Evolutionary conservation across 2,797 vertebrate genomes (phyloP), one percentile per base, ranked within the genome.

Genomic region (Dermochelys coriacea): DNA sequence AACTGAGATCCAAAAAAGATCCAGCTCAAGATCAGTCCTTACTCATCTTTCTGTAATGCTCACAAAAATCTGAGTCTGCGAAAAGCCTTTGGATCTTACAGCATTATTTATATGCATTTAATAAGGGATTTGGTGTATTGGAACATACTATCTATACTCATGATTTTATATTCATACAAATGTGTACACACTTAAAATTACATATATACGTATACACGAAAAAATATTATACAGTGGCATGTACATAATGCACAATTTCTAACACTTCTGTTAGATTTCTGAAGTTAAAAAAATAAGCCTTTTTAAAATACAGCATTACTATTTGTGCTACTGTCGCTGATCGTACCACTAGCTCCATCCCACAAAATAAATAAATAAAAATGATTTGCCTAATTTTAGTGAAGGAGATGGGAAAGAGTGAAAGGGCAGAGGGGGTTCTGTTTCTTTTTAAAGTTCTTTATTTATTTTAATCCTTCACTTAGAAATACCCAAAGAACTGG

Each of bases 1-100:
- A 94, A 88, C 80, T 55, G 59, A 80, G 89, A 95, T 84, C 86
- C 93, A 93, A 14, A 7, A 87, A n/a, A 93, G 88, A 74, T 82
- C 93, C 77, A 85, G 64, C n/a, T 85, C 77, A 84, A 54, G 89
- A 77, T 92, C 93, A 95, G 95, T 88, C 92, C 59, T 29, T 41
- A 74, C 80, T 95, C 81, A 34, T 47, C 68, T 25, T 45, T 45
- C 51, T 27, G 47, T 93, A 95, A 91, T 80, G 49, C 82, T 94
- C 93, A 82, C 57, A 88, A 50, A 89, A 0, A 45, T 37, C 25
- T 10, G 18, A 88, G 64, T 10, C 90, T 80, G 77, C 80, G 47
- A 90, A 91, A 90, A 91, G 45, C n/a, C 50, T 71, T 74, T 45
- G 23, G 41, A 9, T n/a, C 64, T 45, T 78, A 75, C 1, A 79